Evolutionary conservation across 2,113 vertebrate species (phyloP).

Genomic region (Salvelinus alpinus): DNA sequence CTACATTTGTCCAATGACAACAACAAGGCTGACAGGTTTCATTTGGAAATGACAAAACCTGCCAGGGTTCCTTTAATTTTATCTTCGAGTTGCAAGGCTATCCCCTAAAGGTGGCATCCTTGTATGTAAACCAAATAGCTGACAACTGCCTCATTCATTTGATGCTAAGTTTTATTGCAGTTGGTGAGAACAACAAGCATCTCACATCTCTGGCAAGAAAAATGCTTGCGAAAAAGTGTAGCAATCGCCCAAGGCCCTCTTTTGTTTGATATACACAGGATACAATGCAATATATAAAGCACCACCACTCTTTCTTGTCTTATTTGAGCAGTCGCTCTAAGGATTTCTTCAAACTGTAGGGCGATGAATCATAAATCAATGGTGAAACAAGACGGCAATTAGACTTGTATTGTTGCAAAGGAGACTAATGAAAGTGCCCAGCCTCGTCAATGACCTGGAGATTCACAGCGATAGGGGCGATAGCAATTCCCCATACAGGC

Average conservation of each 20-base stretch:
- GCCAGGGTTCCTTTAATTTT: slow-evolving; percentile 45
- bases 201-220: slow-evolving; percentile 40
- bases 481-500: slow-evolving; percentile 63
- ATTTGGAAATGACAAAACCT: slow-evolving; percentile 57
- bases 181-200: slow-evolving; percentile 48
- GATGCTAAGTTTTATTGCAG: slow-evolving; percentile 56
- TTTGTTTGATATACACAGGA: slow-evolving; percentile 48
- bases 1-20: slow-evolving; percentile 49
- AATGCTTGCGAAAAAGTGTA: slow-evolving; percentile 47
- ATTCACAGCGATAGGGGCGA: slow-evolving; percentile 47
- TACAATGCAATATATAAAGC: slow-evolving; percentile 66
- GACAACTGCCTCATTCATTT: slow-evolving; percentile 71
- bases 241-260: slow-evolving; percentile 42
- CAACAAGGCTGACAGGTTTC: slow-evolving; percentile 41
- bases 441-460: slow-evolving; percentile 72
- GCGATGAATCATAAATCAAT: slow-evolving; percentile 73
- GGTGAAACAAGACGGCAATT: slow-evolving; percentile 73
- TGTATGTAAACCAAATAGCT: slow-evolving; percentile 59
- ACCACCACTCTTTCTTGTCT: slow-evolving; percentile 71
- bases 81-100: slow-evolving; percentile 49
- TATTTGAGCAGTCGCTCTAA: slow-evolving; percentile 72
- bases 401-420: slow-evolving; percentile 68
- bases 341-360: slow-evolving; percentile 73
- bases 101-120: slow-evolving; percentile 55
- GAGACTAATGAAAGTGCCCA: slow-evolving; percentile 74